phyloP scores from a whole-genome alignment of 1,140 invertebrate species.

The Stenopsyche tienmushanensis region DNA sequence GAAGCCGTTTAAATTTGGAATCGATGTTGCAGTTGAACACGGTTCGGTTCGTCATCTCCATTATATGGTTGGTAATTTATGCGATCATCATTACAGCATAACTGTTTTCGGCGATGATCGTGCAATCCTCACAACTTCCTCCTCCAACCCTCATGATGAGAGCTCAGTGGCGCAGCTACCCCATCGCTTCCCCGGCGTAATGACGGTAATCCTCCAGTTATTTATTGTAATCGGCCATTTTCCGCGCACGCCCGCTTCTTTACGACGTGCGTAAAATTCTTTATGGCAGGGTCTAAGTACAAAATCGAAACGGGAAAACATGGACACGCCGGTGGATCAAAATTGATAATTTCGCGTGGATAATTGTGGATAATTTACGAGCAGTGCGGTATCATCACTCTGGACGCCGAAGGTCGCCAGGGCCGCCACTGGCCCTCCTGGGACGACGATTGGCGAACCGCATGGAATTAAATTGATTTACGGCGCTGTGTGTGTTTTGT shows the following conservation, averaged over 20 bases:
- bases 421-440: background rate
- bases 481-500: no score
- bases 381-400: conserved; percentile 1
- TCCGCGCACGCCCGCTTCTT: conserved; percentile 14
- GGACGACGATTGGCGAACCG: background rate
- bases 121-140: no score
- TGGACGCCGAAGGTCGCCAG: background rate
- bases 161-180: no score
- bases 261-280: conserved; percentile 17
- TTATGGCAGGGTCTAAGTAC: background rate
- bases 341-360: conserved; percentile 37
- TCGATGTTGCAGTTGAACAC: no score
- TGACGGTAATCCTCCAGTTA: conserved; percentile 1
- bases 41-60: no score
- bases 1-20: no score
- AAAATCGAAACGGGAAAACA: background rate
- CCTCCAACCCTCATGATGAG: no score
- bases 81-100: no score
- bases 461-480: conserved; percentile 23
- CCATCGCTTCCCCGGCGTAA: background rate
- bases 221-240: conserved; percentile 18
- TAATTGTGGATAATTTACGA: conserved; percentile 34
- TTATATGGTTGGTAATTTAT: no score
- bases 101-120: no score
- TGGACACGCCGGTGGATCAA: conserved; percentile 3